Evolutionary conservation across 2,797 vertebrate species (phyloP).

Genomic region (Eulemur mongoz): DNA sequence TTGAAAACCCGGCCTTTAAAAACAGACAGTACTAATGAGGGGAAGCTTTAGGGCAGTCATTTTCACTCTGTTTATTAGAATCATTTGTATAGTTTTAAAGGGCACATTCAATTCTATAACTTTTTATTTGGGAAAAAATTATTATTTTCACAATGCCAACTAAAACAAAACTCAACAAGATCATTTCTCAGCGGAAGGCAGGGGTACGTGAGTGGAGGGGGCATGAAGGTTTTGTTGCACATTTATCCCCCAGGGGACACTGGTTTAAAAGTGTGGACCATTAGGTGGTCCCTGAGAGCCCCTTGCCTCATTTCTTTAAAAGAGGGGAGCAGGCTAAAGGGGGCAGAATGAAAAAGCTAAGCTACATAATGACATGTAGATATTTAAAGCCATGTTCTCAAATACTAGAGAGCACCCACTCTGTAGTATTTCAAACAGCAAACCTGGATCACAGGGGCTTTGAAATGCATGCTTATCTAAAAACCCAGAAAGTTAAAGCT

Average conservation of each 20-base stretch:
- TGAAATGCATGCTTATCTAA: not conserved
- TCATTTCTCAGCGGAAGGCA: not conserved
- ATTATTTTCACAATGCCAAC: not conserved
- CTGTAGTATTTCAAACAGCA: not conserved
- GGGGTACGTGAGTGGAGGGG: not conserved
- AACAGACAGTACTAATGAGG: not conserved
- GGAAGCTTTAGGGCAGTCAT: not conserved
- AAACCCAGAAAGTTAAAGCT: not conserved
- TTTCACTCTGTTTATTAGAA: not conserved
- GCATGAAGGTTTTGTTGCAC: not conserved
- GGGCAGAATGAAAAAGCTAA: not conserved
- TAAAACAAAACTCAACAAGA: not conserved
- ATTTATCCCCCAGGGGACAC: not conserved
- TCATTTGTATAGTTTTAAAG: not conserved
- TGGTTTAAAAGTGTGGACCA: not conserved
- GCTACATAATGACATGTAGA: not conserved
- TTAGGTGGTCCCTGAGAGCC: not conserved
- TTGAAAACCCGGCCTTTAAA: not conserved
- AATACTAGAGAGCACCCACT: not conserved
- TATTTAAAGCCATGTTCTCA: not conserved
- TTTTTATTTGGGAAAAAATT: not conserved
- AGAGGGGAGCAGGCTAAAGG: not conserved
- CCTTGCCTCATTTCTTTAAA: not conserved
- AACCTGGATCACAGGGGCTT: not conserved
- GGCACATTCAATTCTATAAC: not conserved